phyloP scores from a whole-genome alignment of 2,797 vertebrate genomes.

The Dendrocincla fuliginosa region DNA sequence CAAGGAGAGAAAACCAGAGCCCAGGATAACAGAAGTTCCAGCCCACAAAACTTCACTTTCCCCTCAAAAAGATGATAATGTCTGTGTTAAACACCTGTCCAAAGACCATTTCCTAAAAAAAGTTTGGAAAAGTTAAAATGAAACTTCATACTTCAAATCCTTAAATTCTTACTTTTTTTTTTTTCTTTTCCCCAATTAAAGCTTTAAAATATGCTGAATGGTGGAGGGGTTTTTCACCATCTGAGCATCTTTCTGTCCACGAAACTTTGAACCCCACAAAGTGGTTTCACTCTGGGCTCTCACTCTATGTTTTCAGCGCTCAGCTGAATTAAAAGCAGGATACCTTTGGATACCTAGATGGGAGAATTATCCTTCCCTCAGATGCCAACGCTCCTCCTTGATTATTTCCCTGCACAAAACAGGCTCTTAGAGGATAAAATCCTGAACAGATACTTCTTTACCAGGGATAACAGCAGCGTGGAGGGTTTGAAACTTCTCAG shows the following conservation, averaged over 20 bases:
- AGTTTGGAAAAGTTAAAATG: background rate
- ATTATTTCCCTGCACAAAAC: background rate
- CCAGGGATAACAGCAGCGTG: background rate
- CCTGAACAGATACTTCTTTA: background rate
- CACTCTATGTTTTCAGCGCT: fast-evolving
- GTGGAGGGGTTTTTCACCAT: background rate
- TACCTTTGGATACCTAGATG: background rate
- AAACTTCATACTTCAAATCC: background rate
- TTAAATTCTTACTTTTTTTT: background rate
- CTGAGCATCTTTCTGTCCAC: background rate
- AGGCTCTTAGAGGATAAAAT: background rate
- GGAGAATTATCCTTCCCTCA: background rate
- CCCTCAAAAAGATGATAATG: fast-evolving
- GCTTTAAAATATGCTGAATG: background rate
- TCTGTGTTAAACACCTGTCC: background rate
- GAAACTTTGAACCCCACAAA: background rate
- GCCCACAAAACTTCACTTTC: background rate
- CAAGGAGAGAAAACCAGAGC: background rate
- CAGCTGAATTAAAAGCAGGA: background rate
- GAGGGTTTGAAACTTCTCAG: background rate
- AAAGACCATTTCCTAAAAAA: background rate
- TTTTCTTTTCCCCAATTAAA: background rate
- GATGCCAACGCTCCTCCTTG: fast-evolving
- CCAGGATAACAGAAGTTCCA: background rate
- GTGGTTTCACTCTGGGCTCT: fast-evolving